Evolutionary conservation across 2,888 invertebrate genomes (phyloP), one percentile per base, ranked within the genome.

Genomic region (Helobdella robusta): DNA sequence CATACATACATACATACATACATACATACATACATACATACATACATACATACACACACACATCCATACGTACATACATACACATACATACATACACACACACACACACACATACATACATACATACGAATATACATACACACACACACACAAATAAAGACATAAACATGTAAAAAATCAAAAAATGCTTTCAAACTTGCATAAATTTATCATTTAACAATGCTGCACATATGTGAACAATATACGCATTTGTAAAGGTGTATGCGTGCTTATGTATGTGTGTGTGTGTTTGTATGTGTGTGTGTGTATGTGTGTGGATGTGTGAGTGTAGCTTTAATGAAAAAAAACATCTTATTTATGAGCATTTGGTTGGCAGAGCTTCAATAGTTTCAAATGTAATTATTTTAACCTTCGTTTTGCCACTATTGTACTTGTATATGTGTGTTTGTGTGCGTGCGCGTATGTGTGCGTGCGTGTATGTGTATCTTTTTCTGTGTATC

Each of bases 281-380:
- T 50, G 50, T 50, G 50, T 50, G 50, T 50, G 50, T 50, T n/a
- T 50, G 50, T 50, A 25, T 50, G 50, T 50, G 50, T 50, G 50
- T 50, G 50, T 50, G 50, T 50, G 50, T 50, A 25, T 8, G 23
- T 11, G 50, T 25, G 50, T 50, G 20, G 23, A n/a, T 50, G 50
- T 20, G 20, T n/a, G 18, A 20, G 18, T 50, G 50, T 20, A n/a
- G 23, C 20, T 50, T 50, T 50, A 50, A 50, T 50, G 23, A 50
- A 50, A 25, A n/a, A 20, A 8, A 20, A 20, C 23, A n/a, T 6
- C 18, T 20, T 50, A 6, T 50, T 25, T 50, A 20, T 6, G 23
- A 20, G 50, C 50, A 20, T 50, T 50, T 20, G 18, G 18, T 50
- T 20, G 50, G 8, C 20, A 20, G 23, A n/a, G 23, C 23, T 50